Evolutionary conservation across 2,888 invertebrate species (phyloP).

Genomic region (Flabesymbios commensalis): DNA sequence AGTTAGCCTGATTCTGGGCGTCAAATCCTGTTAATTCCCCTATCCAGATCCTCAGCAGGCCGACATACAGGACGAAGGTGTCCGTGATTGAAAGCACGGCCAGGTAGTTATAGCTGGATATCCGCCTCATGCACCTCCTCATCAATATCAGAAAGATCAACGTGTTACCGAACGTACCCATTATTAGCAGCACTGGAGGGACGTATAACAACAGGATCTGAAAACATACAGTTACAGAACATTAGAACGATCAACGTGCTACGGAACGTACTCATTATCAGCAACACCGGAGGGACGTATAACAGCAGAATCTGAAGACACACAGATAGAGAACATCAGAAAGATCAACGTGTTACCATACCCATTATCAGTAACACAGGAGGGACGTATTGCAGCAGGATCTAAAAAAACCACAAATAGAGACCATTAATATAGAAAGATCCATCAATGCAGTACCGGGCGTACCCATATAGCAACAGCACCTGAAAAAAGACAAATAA

Average conservation of each 20-base stretch:
- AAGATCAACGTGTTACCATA: too few species aligned
- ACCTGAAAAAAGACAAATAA: too few species aligned
- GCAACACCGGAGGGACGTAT: too few species aligned
- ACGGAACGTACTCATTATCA: too few species aligned
- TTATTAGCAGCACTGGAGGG: conserved; percentile 46
- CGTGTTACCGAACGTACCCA: conserved; percentile 53
- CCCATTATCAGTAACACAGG: conserved; percentile 50
- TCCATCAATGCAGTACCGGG: too few species aligned
- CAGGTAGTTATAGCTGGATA: conserved; percentile 51
- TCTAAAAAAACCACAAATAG: too few species aligned
- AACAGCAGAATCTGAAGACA: too few species aligned
- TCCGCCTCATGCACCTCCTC: conserved; percentile 42
- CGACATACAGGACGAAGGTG: conserved; percentile 47
- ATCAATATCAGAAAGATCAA: conserved; percentile 50
- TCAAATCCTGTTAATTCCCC: conserved; percentile 44
- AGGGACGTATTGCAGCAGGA: conserved; percentile 39
- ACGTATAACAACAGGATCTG: conserved; percentile 34
- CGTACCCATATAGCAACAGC: too few species aligned
- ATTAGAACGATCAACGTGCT: too few species aligned
- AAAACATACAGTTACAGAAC: too few species aligned
- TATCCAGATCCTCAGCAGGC: conserved; percentile 50
- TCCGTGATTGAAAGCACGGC: conserved; percentile 48
- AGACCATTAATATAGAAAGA: too few species aligned
- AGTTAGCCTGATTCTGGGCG: conserved; percentile 38
- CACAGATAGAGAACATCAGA: too few species aligned